phyloP scores from a whole-genome alignment of 2,113 vertebrate genomes.

The Paralichthys olivaceus region DNA sequence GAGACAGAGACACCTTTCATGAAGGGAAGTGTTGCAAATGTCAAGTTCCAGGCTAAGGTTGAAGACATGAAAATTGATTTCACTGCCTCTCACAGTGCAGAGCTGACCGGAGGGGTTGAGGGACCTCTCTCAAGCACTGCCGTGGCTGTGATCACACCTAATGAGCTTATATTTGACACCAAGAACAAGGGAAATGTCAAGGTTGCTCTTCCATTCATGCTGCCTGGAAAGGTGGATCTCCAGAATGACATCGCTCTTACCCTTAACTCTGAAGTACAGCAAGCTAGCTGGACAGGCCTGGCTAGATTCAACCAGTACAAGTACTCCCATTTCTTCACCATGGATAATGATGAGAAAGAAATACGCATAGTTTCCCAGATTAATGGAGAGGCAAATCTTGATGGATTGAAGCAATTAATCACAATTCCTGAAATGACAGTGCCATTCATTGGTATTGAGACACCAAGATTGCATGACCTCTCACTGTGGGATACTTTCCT shows the following conservation, averaged over 20 bases:
- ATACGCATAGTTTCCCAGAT: constrained; percentile 80
- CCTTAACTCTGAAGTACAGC: constrained; percentile 84
- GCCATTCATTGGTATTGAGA: constrained; percentile 80
- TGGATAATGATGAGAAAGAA: constrained; percentile 83
- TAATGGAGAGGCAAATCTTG: constrained; percentile 89
- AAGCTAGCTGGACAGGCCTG: constrained; percentile 83
- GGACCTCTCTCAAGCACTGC: constrained; percentile 86
- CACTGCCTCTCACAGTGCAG: constrained; percentile 82
- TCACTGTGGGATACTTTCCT: constrained; percentile 89
- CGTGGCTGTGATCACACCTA: constrained; percentile 79
- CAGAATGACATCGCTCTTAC: constrained; percentile 86
- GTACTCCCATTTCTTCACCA: constrained; percentile 86
- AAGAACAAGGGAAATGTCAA: constrained; percentile 89
- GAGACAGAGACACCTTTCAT: constrained; percentile 85
- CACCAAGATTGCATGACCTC: constrained; percentile 77
- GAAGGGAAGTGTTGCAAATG: constrained; percentile 81
- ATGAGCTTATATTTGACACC: constrained; percentile 80
- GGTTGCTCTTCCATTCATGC: constrained; percentile 85
- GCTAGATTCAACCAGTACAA: constrained; percentile 92
- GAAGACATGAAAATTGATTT: constrained; percentile 84
- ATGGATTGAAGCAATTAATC: constrained; percentile 85
- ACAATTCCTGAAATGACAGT: constrained; percentile 86
- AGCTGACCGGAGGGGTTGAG: constrained; percentile 80
- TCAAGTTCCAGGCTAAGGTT: constrained; percentile 80
- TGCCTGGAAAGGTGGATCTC: constrained; percentile 89